phyloP scores from a whole-genome alignment of 2,888 invertebrate genomes.

The Rhopalosiphum nymphaeae region DNA sequence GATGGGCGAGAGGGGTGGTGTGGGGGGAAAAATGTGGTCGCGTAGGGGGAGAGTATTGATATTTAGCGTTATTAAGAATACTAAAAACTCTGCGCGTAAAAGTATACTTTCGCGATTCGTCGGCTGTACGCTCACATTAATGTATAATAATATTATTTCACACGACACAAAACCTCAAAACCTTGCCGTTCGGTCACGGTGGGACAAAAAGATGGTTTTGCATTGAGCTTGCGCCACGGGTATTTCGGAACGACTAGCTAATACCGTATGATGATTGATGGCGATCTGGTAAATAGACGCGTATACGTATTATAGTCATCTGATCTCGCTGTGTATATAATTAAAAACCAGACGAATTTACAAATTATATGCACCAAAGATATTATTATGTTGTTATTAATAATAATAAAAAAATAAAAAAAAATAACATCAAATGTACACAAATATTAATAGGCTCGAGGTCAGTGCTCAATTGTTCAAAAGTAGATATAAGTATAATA shows the following conservation, averaged over 20 bases:
- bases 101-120: conserved; percentile 1
- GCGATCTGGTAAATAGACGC: not conserved
- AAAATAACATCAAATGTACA: not conserved
- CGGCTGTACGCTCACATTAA: not conserved
- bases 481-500: not conserved
- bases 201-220: not conserved
- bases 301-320: not conserved
- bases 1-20: not conserved
- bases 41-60: conserved; percentile 55
- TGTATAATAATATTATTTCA: conserved; percentile 23
- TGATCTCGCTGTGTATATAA: not conserved
- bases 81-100: conserved; percentile 52
- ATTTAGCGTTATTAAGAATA: conserved; percentile 62
- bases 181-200: not conserved
- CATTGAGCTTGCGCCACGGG: not conserved
- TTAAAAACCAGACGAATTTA: not conserved
- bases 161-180: not conserved
- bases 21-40: conserved; percentile 29
- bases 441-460: conserved; percentile 13
- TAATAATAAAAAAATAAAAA: not conserved
- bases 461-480: conserved; percentile 23
- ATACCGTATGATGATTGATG: not conserved
- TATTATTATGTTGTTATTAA: not conserved
- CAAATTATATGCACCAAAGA: not conserved
- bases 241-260: not conserved